Evolutionary conservation across 2,797 vertebrate genomes (phyloP).

Genomic region (Thamnophis elegans): DNA sequence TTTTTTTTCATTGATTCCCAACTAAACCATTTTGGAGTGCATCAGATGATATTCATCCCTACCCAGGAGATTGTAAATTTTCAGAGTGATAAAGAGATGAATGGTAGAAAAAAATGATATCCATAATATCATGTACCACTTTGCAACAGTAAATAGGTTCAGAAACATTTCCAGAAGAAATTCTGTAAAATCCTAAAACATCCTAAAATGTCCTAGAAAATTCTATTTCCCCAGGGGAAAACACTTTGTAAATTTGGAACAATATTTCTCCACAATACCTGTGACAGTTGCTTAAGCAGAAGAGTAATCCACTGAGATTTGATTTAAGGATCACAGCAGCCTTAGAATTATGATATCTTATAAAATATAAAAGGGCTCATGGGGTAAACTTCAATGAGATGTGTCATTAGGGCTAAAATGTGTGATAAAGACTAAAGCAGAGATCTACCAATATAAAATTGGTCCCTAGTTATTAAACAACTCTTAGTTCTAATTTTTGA

Average conservation of each 20-base stretch:
- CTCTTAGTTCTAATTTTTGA: slow-evolving; percentile 62
- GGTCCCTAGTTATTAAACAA: slow-evolving; percentile 60
- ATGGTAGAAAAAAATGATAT: not conserved
- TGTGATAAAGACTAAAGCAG: slow-evolving; percentile 50
- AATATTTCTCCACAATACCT: not conserved
- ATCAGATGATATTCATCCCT: not conserved
- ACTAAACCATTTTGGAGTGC: not conserved
- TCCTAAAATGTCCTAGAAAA: not conserved
- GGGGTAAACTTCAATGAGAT: slow-evolving; percentile 22
- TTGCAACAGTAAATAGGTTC: not conserved
- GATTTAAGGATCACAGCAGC: not conserved
- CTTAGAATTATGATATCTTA: not conserved
- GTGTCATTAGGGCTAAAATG: slow-evolving; percentile 48
- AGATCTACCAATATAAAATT: slow-evolving; percentile 51
- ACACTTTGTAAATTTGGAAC: not conserved
- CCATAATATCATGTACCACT: not conserved
- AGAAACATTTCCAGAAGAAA: not conserved
- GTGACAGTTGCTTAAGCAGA: not conserved
- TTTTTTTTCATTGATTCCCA: not conserved
- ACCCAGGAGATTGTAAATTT: not conserved
- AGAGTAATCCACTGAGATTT: not conserved
- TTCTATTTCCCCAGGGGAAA: not conserved
- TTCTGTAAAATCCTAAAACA: not conserved
- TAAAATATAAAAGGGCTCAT: slow-evolving; percentile 28
- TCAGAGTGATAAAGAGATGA: not conserved